These are phyloP conservation scores for Heliconius eleuchia DNA, from an alignment of 1,140 invertebrate genomes.

Conservation along the genomic window DNA sequence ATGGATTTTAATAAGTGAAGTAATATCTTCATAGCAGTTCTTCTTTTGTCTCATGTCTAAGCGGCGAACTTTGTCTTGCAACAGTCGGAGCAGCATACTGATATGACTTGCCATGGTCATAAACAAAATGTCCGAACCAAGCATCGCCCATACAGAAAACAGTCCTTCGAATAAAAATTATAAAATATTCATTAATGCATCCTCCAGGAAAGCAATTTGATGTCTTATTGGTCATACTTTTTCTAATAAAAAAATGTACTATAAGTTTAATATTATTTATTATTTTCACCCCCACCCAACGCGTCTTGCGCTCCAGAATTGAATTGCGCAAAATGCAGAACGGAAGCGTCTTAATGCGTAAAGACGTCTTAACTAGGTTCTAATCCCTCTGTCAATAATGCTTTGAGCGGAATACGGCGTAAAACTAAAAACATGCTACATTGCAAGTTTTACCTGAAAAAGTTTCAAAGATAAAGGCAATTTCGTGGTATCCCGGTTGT, in stretches of 20 bases:
- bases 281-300: too few relatives aligned
- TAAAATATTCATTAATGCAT: background rate
- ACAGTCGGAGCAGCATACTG: conserved; percentile 62
- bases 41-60: conserved; percentile 35
- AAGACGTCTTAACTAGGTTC: too few relatives aligned
- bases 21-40: conserved; percentile 53
- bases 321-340: too few relatives aligned
- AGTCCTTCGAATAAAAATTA: conserved; percentile 44
- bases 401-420: too few relatives aligned
- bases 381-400: too few relatives aligned
- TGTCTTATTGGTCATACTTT: too few relatives aligned
- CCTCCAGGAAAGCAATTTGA: too few relatives aligned
- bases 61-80: conserved; percentile 59
- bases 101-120: conserved; percentile 73
- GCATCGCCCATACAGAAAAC: conserved; percentile 63
- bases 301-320: too few relatives aligned
- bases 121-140: conserved; percentile 66
- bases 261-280: too few relatives aligned
- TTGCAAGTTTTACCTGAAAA: conserved; percentile 52
- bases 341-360: too few relatives aligned
- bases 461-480: conserved; percentile 60
- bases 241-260: too few relatives aligned
- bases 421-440: background rate
- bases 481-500: conserved; percentile 52
- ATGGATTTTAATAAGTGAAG: conserved; percentile 61